Evolutionary conservation across 2,888 invertebrate species (phyloP).

Genomic region (Podabrus alpinus): DNA sequence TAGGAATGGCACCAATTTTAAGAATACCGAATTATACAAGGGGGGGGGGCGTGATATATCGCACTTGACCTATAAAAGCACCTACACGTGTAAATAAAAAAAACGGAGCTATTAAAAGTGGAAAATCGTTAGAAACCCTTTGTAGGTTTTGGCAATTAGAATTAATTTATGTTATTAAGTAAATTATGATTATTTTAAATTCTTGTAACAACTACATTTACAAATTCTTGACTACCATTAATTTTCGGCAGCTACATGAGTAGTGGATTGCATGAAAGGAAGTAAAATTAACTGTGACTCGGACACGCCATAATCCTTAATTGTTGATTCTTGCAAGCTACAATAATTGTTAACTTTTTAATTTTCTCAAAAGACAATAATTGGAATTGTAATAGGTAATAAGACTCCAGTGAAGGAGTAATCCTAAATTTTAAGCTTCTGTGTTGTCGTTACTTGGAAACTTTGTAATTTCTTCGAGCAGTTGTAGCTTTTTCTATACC

Average conservation of each 20-base stretch:
- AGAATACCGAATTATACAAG: too few relatives aligned
- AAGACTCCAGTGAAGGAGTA: too few relatives aligned
- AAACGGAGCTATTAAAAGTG: neutral
- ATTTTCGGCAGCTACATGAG: slow-evolving; percentile 12
- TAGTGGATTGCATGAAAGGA: slow-evolving; percentile 11
- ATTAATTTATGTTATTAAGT: neutral
- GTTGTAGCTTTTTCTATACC: too few relatives aligned
- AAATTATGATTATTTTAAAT: slow-evolving; percentile 5
- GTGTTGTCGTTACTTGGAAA: neutral
- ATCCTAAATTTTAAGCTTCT: neutral
- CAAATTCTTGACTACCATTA: slow-evolving; percentile 4
- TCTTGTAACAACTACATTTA: slow-evolving; percentile 12
- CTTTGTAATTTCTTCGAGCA: too few relatives aligned
- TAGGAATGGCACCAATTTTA: neutral
- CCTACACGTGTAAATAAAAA: neutral
- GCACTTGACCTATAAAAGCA: neutral
- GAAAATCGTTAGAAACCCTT: neutral
- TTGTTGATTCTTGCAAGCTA: slow-evolving; percentile 5
- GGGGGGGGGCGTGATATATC: neutral
- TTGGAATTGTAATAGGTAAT: too few relatives aligned
- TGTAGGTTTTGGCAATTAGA: neutral
- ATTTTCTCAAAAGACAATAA: neutral
- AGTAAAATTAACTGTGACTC: slow-evolving; percentile 6
- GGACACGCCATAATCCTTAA: slow-evolving; percentile 14
- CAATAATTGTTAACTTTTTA: neutral